Conservation (phyloP, 2,888 invertebrate genomes). For the Hypena proboscidalis region DNA sequence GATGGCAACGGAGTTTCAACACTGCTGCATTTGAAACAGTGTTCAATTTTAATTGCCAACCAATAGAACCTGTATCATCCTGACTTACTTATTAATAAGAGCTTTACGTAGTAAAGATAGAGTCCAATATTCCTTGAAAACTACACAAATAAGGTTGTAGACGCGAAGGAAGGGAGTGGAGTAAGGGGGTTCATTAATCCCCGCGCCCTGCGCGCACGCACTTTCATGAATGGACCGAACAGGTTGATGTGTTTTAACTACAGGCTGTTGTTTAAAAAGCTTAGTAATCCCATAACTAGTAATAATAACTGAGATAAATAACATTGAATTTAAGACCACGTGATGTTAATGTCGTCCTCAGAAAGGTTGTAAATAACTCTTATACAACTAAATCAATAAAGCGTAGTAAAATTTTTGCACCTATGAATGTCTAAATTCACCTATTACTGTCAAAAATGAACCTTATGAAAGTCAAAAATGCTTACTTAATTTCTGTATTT, state of each 20-base stretch:
- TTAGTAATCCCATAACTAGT: conserved; percentile 12
- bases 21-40: conserved; percentile 41
- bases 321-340: no score
- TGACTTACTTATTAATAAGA: conserved; percentile 37
- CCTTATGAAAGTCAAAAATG: no score
- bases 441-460: no score
- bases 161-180: conserved; percentile 63
- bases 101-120: conserved; percentile 43
- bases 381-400: no score
- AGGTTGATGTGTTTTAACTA: conserved; percentile 80
- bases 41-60: conserved; percentile 40
- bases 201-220: conserved; percentile 85
- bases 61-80: conserved; percentile 6
- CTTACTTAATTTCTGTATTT: no score
- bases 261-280: conserved; percentile 61
- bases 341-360: no score
- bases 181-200: conserved; percentile 82
- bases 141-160: conserved; percentile 56
- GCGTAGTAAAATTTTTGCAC: no score
- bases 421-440: no score
- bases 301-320: no score
- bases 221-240: conserved; percentile 85
- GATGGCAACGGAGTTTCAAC: conserved; percentile 51
- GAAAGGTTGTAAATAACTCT: no score
- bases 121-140: conserved; percentile 44